phyloP scores from a whole-genome alignment of 2,888 invertebrate species.

The Arrhopalites spinosus region DNA sequence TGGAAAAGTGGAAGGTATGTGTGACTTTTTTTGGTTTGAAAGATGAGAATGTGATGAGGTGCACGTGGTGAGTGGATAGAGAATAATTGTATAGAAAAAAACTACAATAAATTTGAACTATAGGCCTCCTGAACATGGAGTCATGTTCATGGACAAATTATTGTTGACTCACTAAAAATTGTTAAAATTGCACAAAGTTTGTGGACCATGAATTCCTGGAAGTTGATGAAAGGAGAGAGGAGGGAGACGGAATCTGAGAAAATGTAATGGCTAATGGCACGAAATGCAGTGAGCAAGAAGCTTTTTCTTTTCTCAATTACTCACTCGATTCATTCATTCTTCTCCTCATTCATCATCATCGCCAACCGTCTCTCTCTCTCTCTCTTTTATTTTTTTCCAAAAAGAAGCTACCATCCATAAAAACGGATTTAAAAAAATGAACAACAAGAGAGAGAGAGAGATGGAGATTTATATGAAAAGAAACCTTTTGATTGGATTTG shows the following conservation, averaged over 20 bases:
- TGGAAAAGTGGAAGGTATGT: no score
- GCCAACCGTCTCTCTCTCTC: conserved; percentile 16
- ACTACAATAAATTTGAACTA: not conserved
- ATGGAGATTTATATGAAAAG: conserved; percentile 26
- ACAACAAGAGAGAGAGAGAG: conserved; percentile 37
- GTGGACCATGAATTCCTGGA: conserved; percentile 41
- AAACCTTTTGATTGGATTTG: conserved; percentile 39
- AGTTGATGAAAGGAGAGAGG: conserved; percentile 21
- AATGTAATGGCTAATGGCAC: not conserved
- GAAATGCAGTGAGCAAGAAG: not conserved
- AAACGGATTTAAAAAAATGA: conserved; percentile 14
- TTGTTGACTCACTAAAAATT: conserved; percentile 47
- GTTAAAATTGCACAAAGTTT: conserved; percentile 39
- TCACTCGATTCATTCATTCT: conserved; percentile 48
- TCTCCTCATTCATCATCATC: conserved; percentile 39
- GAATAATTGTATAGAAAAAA: not conserved
- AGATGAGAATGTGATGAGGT: no score
- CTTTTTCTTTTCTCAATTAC: conserved; percentile 45
- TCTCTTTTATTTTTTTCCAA: conserved; percentile 32
- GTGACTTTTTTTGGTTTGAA: no score
- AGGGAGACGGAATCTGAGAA: conserved; percentile 5
- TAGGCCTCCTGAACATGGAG: not conserved
- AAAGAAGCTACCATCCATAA: conserved; percentile 18
- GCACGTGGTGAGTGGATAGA: not conserved
- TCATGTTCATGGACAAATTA: not conserved